phyloP scores from a whole-genome alignment of 1,140 invertebrate genomes.

The Drosophila ironensis region DNA sequence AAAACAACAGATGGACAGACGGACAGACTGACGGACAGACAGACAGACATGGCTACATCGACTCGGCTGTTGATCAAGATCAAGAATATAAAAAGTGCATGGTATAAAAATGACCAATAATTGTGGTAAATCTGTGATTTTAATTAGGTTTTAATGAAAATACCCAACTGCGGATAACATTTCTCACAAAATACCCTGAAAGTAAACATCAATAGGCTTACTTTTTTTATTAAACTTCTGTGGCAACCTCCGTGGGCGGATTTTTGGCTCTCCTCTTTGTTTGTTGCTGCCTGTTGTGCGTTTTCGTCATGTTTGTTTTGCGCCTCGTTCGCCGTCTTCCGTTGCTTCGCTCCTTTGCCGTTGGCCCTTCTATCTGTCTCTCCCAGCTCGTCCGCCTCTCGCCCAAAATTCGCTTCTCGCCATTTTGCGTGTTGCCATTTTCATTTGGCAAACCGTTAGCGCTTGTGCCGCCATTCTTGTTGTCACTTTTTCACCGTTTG shows the following conservation, averaged over 20 bases:
- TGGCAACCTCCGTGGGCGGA: background rate
- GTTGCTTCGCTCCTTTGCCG: background rate
- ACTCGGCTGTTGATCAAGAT: no score
- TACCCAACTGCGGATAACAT: no score
- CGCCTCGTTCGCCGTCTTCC: conserved; percentile 13
- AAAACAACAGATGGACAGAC: no score
- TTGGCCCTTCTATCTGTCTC: background rate
- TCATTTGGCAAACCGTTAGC: conserved; percentile 39
- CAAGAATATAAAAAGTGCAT: no score
- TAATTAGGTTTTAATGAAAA: no score
- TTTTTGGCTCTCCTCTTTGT: background rate
- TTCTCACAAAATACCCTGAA: no score
- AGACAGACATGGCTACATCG: no score
- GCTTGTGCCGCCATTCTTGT: conserved; percentile 34
- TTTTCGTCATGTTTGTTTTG: conserved; percentile 27
- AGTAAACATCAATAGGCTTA: no score
- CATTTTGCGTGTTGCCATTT: conserved; percentile 47
- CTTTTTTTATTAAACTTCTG: conserved; percentile 6
- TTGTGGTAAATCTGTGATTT: no score
- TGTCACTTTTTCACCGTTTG: background rate
- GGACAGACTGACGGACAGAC: no score
- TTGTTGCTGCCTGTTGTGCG: conserved; percentile 15
- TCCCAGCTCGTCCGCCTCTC: background rate
- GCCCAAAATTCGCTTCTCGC: background rate
- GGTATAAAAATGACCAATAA: no score